Conservation (phyloP, 2,888 invertebrate species). For the Myopa tessellatipennis region DNA sequence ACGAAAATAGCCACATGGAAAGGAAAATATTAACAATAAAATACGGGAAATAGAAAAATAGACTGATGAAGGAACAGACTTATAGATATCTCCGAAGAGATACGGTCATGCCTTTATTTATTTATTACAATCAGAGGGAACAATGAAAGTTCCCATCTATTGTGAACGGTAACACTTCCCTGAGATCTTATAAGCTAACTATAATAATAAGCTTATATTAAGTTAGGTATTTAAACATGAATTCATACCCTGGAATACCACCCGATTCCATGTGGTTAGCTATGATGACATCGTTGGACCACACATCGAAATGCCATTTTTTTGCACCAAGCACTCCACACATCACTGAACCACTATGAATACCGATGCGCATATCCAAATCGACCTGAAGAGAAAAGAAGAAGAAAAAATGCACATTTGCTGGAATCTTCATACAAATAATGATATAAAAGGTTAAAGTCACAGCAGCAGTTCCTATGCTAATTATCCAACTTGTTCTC, state of each 20-base stretch:
- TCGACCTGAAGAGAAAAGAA: conserved; percentile 76
- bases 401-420: neutral
- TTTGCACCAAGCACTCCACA: conserved; percentile 94
- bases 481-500: too few relatives aligned
- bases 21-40: too few relatives aligned
- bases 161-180: conserved; percentile 51
- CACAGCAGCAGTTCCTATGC: too few relatives aligned
- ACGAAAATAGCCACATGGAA: too few relatives aligned
- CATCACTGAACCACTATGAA: conserved; percentile 94
- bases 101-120: too few relatives aligned
- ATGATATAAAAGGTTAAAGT: too few relatives aligned
- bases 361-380: conserved; percentile 97
- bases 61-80: too few relatives aligned
- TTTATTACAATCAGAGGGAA: too few relatives aligned
- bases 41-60: too few relatives aligned
- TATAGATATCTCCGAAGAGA: too few relatives aligned
- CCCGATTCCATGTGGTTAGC: conserved; percentile 98
- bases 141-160: too few relatives aligned
- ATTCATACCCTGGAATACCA: conserved; percentile 89
- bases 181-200: neutral
- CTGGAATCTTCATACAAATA: too few relatives aligned
- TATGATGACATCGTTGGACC: conserved; percentile 94
- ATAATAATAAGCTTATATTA: neutral
- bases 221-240: neutral
- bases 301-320: conserved; percentile 94